Base-by-base conservation (phyloP, 1,140 invertebrate species). In the Himalopsyche phryganea region DNA sequence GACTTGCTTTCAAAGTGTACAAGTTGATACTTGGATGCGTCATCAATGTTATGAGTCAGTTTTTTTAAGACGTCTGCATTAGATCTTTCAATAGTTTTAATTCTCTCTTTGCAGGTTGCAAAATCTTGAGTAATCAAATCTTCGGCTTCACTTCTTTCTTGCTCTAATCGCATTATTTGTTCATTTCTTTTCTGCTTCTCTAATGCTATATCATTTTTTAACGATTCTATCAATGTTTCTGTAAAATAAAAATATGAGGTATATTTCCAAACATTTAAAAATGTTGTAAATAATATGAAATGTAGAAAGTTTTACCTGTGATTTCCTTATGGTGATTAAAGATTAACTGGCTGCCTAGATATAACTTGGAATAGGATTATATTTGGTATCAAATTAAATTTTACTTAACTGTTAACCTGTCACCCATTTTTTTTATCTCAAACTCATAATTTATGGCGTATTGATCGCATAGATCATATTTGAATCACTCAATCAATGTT, bases 11-110 rank as follows among this genome's bases (percentile, higher is more conserved):
- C 61, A 13, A 40, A 40, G 6, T 56, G 18, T 5, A 60, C 13
- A 2, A 50, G n/a, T 52, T 63, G 56, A 15, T 58, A 59, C 23
- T 60, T 56, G 20, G 52, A 46, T n/a, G 52, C 52, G 19, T 56
- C 49, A 18, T 60, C 32, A 2, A 33, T 32, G 15, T 50, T 19
- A 2, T 23, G 20, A 11, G 51, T 18, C 5, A 56, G 14, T 10
- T 28, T 59, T 9, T 58, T 52, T 1, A 42, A 23, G 2, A 51
- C 19, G 6, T 56, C 36, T 13, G 14, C 41, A 17, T 50, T 51
- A 33, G 11, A 20, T 14, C 28, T 17, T 35, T 59, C 36, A n/a
- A 55, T 35, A 13, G 32, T 23, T 41, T 48, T 38, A 5, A 63
- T n/a, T 51, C 49, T 40, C 23, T 56, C 47, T 48, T 63, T 59